Evolutionary conservation across 2,888 invertebrate species (phyloP).

Genomic region (Noctua janthina): DNA sequence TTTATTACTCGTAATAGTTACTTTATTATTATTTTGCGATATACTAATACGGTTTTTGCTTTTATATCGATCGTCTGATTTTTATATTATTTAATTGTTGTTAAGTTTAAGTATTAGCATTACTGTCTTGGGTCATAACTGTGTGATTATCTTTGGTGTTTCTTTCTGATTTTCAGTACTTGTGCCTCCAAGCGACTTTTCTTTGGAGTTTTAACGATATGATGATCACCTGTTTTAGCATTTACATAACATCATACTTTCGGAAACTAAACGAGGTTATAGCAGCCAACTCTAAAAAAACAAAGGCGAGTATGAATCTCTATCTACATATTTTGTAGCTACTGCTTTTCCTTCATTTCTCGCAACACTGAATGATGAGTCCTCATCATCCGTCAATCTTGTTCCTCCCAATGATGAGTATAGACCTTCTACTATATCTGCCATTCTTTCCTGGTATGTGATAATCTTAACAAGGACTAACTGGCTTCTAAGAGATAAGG

Average conservation of each 20-base stretch:
- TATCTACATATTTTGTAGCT: neutral
- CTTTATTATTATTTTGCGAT: neutral
- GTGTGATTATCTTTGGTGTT: neutral
- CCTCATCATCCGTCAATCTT: neutral
- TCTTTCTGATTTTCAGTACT: constrained; percentile 58
- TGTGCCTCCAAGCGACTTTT: constrained; percentile 66
- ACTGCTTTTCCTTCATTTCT: neutral
- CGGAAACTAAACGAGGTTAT: constrained; percentile 65
- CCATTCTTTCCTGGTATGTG: neutral
- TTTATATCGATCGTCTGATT: neutral
- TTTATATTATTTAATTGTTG: neutral
- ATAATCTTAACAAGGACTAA: neutral
- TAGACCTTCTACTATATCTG: neutral
- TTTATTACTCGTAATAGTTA: neutral
- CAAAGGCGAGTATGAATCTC: constrained; percentile 60
- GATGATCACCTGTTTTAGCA: constrained; percentile 68
- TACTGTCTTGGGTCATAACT: neutral
- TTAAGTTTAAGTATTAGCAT: neutral
- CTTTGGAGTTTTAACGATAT: constrained; percentile 69
- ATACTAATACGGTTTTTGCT: neutral
- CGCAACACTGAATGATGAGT: neutral
- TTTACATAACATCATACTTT: constrained; percentile 71
- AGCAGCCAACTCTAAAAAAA: constrained; percentile 43
- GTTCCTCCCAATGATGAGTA: neutral
- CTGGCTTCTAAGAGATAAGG: neutral